Base-by-base conservation (phyloP, 2,797 vertebrate genomes). In the Mastacembelus armatus region DNA sequence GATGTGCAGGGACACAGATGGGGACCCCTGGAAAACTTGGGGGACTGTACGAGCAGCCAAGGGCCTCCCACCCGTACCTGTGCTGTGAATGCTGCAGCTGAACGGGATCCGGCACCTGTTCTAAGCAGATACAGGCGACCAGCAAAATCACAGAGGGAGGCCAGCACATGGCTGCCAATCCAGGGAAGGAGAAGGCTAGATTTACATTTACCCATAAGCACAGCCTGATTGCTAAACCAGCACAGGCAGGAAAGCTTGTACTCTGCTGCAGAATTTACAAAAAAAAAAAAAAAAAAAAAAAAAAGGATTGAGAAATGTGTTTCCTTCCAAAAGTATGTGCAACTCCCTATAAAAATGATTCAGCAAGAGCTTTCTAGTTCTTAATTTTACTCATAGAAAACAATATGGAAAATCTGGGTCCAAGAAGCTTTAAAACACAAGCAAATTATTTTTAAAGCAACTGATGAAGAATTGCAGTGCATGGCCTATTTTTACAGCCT, bases 11-110 rank as follows among this genome's bases (percentile, higher is more conserved):
- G 88, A 92, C 88, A 85, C 92, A 93, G 93, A 94, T 93, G 92
- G 93, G 88, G 92, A 92, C 91, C 91, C 84, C 88, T 92, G 90
- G 92, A 92, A 93, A 93, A 93, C 92, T 93, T 92, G 70, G 85
- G 91, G 91, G 91, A 92, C 83, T 42, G 77, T 51, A 62, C 59
- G 43, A 72, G 85, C 85, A 70, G 92, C 93, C 93, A 93, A 89
- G 89, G 88, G 87, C 88, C 90, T 92, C 90, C 92, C 90, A 92
- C 89, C 91, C 92, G 85, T 92, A 93, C 92, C 92, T 94, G 92
- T 52, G 74, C 87, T 65, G 86, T 92, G 91, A 93, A 94, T 91
- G 87, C 90, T 85, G 88, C 93, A 92, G 91, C 86, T 55, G 74
- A 89, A 77, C 82, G 30, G 72, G 73, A 86, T 85, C 84, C 87